Base-by-base conservation (phyloP, 2,888 invertebrate species). In the Cyaniris semiargus region DNA sequence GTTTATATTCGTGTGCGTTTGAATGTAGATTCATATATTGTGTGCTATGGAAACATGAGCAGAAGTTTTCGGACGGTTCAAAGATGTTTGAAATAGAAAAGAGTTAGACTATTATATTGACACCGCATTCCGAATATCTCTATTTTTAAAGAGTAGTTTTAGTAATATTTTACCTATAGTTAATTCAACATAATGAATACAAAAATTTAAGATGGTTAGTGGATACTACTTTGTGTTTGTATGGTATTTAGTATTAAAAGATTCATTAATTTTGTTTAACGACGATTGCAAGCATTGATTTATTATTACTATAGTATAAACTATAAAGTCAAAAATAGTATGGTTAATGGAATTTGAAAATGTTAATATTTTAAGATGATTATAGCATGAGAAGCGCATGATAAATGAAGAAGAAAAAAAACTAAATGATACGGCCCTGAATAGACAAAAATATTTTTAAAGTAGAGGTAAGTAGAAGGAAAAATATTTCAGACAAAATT, bases 311-410 rank as follows among this genome's bases (percentile, higher is more conserved):
- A 44, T 1, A 44, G 18, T 53, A 13, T n/a, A 53, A 13, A 23
- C 23, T 60, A 18, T 31, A 31, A 27, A 66, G 66, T 1, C 6
- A 31, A 66, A 23, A 58, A 58, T 1, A 8, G 5, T 66, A 23
- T 66, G 13, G 27, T 66, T 66, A 66, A 58, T 75, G 75, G 21
- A 13, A 72, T 31, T 53, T 1, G 34, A 48, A 44, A 58, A 53
- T 66, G 18, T 76, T 38, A 53, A 27, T 18, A 71, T 31, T 44
- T 3, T 18, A 27, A 44, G 13, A 44, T 72, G 72, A 72, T 23
- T 8, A 5, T n/a, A 72, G 44, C 72, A 72, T 72, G 44, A 72
- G 74, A 53, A 74, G 53, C 74, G 74, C 53, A 27, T 53, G 48
- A 66, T 13, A 2, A 31, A 66, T 66, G 66, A 66, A 27, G 21